A percentile compares a stretch with the other conserved stretches of the same genome.
These are phyloP conservation scores for Hemicordylus capensis DNA, from an alignment of 2,113 vertebrate species.

Conservation along the genomic window DNA sequence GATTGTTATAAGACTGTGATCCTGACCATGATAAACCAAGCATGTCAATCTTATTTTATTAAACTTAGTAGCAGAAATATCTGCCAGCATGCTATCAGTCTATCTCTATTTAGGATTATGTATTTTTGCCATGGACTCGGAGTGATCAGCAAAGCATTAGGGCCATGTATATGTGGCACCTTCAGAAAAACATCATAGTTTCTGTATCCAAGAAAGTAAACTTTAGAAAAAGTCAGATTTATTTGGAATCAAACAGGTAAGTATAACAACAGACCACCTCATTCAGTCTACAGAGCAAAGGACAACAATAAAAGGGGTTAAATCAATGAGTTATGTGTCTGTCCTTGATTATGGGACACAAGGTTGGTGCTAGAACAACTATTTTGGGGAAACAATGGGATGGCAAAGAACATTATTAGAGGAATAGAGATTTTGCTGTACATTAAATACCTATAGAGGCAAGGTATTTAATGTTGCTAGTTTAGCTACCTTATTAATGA, in stretches of 20 bases:
- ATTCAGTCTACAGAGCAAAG: slow-evolving; percentile 21
- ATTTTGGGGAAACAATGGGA: no score
- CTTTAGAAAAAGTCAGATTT: slow-evolving; percentile 41
- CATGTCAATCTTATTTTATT: slow-evolving; percentile 78
- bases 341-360: slow-evolving; percentile 24
- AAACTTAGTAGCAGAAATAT: slow-evolving; percentile 71
- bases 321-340: background rate
- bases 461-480: no score
- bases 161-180: slow-evolving; percentile 45
- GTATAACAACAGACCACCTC: background rate
- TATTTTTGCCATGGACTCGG: slow-evolving; percentile 42
- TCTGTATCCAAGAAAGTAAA: slow-evolving; percentile 38
- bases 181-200: slow-evolving; percentile 54
- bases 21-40: slow-evolving; percentile 67
- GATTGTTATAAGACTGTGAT: slow-evolving; percentile 70
- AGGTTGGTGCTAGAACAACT: no score
- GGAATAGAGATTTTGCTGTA: no score
- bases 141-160: slow-evolving; percentile 59
- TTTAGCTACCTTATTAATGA: no score
- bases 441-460: no score
- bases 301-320: slow-evolving; percentile 11
- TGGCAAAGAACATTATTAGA: no score
- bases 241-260: slow-evolving; percentile 35
- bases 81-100: slow-evolving; percentile 61
- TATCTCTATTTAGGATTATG: slow-evolving; percentile 74